phyloP scores from a whole-genome alignment of 2,888 invertebrate genomes.

The Zelleria hepariella region DNA sequence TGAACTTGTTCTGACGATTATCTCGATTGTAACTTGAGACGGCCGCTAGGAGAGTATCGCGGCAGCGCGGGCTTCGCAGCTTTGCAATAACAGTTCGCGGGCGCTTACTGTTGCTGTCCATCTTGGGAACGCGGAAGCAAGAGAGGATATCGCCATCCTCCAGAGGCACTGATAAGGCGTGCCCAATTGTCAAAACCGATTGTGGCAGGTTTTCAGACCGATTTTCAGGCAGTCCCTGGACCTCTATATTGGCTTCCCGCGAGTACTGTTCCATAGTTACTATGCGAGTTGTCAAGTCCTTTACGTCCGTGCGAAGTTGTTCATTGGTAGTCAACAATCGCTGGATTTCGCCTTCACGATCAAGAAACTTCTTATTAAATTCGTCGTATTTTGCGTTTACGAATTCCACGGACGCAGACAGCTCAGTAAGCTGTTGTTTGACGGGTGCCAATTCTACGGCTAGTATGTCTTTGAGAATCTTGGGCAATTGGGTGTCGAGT shows the following conservation, averaged over 20 bases:
- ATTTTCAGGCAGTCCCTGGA: conserved; percentile 7
- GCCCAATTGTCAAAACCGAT: conserved; percentile 5
- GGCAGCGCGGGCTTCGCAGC: background rate
- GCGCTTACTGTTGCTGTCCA: background rate
- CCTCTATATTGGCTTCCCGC: conserved; percentile 7
- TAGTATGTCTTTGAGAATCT: background rate
- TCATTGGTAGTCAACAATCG: background rate
- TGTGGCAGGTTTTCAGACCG: conserved; percentile 5
- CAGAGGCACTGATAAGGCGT: conserved; percentile 3
- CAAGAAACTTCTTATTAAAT: background rate
- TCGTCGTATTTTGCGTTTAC: background rate
- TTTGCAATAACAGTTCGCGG: conserved; percentile 7
- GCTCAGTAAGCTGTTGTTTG: background rate
- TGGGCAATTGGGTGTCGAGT: background rate
- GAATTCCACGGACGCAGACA: background rate
- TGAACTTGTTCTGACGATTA: background rate
- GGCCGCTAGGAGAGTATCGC: background rate
- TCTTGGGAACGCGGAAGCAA: conserved; percentile 1
- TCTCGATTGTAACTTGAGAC: background rate
- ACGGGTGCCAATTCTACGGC: background rate
- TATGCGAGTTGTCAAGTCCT: background rate
- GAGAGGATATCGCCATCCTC: conserved; percentile 1
- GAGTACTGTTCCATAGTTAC: background rate
- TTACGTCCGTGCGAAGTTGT: background rate
- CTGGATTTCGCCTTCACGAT: background rate